Base-by-base conservation (phyloP, 1,140 invertebrate species). In the Ylistrum balloti region DNA sequence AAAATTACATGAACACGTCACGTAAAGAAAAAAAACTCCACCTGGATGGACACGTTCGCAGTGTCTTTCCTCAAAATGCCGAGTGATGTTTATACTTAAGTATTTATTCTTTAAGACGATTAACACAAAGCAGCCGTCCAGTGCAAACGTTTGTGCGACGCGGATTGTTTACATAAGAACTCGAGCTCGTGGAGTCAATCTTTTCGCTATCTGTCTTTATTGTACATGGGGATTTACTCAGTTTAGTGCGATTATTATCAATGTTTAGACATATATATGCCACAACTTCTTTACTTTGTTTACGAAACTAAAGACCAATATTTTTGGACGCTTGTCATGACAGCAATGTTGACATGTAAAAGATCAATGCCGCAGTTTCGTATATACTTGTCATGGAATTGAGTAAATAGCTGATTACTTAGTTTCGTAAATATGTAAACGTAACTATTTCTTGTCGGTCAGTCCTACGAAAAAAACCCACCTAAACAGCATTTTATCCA, bases 251-350 rank as follows among this genome's bases (percentile, higher is more conserved):
- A 74, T 74, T 74, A 74, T 74, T 74, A 74, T 74, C 56, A 74
- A 74, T 74, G 56, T 74, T 74, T 74, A 74, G 56, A 74, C 56
- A 28, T 74, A 28, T 74, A 28, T 74, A 74, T 74, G 56, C 56
- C 56, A 74, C 56, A 74, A 74, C 56, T n/a, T 74, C 56, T 74
- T 74, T 74, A 74, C 56, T 74, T 74, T 74, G 56, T 74, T 74
- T 74, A 74, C 56, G 56, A 74, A 74, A 74, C 56, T 74, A 74
- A 74, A 74, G 56, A 74, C 56, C 56, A 74, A 74, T 74, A 74
- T 74, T 74, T 74, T 74, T 74, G 56, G n/a, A 28, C 22, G 56
- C 56, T 28, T 74, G 56, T 74, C 56, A 74, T 74, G 56, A 74
- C 56, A 74, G 22, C 56, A 11, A 74, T 74, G 56, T 74, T 74